Evolutionary conservation across 2,797 vertebrate genomes (phyloP).

Genomic region (Pristis pectinata): DNA sequence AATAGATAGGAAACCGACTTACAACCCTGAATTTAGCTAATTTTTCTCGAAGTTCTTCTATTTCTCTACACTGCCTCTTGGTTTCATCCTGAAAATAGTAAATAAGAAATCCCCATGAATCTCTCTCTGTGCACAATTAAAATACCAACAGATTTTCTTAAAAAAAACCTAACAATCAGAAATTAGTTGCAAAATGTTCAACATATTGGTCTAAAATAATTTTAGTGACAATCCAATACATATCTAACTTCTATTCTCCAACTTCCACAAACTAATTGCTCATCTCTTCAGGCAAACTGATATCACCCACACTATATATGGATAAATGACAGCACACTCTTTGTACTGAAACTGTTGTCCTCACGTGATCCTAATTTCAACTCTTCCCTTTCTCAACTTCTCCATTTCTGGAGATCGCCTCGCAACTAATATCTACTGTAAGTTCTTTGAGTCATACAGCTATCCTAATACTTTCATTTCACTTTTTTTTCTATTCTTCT

Average conservation of each 20-base stretch:
- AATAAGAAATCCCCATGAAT: background rate
- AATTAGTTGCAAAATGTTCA: background rate
- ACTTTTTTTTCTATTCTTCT: background rate
- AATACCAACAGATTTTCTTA: background rate
- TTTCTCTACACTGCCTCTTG: constrained; percentile 36
- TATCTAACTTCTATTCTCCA: background rate
- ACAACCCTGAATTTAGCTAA: constrained; percentile 34
- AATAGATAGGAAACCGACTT: constrained; percentile 19
- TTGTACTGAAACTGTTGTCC: background rate
- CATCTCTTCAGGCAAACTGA: background rate
- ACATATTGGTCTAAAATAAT: background rate
- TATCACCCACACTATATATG: background rate
- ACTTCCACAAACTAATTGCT: background rate
- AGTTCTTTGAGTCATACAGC: background rate
- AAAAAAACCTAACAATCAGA: background rate
- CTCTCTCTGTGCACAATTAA: background rate
- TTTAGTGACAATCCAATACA: background rate
- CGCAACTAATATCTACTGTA: background rate
- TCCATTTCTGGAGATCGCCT: background rate
- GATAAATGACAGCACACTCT: background rate
- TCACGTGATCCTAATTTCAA: background rate
- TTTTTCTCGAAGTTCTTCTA: constrained; percentile 30
- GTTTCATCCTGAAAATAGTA: constrained; percentile 31
- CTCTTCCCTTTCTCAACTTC: background rate
- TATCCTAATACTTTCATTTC: background rate